These are phyloP conservation scores for Ceryle rudis DNA, from an alignment of 2,797 vertebrate genomes.

Conservation along the genomic window DNA sequence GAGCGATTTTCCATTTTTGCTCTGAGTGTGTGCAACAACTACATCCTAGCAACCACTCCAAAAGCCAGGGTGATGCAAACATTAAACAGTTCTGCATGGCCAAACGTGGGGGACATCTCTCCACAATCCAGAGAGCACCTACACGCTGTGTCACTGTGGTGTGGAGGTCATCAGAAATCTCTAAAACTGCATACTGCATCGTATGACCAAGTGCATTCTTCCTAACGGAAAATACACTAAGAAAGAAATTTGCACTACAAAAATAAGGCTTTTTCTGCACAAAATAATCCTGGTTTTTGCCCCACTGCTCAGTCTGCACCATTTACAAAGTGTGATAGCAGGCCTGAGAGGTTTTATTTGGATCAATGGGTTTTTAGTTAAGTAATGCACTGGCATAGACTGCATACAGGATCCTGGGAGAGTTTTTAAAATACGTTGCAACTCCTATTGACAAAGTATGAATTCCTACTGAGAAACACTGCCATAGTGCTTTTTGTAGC, in stretches of 20 bases:
- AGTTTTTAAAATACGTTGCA: background rate
- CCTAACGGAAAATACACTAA: background rate
- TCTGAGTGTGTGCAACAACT: background rate
- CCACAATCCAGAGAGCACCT: background rate
- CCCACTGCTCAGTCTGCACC: background rate
- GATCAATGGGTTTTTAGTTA: constrained; percentile 2
- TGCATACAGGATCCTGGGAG: background rate
- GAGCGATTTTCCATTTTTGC: background rate
- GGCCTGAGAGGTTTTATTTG: background rate
- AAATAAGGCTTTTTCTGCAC: background rate
- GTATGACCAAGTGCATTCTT: background rate
- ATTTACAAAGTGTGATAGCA: background rate
- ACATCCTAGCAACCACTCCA: background rate
- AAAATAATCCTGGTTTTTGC: background rate
- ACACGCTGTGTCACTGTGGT: background rate
- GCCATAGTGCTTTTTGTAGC: background rate
- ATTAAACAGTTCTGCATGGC: background rate
- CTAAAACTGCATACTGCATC: background rate
- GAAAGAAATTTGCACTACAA: background rate
- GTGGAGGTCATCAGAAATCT: background rate
- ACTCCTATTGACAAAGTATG: background rate
- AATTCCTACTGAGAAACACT: background rate
- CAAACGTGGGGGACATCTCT: background rate
- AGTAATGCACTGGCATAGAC: background rate
- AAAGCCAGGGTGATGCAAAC: background rate